Base-by-base conservation (phyloP, 2,888 invertebrate genomes). In the Acrobasis suavella region DNA sequence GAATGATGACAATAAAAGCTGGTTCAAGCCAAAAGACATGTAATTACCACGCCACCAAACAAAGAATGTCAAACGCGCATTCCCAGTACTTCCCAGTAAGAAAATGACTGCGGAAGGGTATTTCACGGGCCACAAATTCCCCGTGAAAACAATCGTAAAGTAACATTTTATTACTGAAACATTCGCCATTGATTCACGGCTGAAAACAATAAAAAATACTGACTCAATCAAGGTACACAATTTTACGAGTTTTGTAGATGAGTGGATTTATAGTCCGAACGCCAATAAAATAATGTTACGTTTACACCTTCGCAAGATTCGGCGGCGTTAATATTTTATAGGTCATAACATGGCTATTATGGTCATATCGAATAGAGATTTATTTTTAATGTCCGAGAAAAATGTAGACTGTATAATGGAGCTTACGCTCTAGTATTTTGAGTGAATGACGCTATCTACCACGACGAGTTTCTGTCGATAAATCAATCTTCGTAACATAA, bases 71-170 rank as follows among this genome's bases (percentile, higher is more conserved):
- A 62, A 55, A 38, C 46, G 55, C 55, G 55, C 37, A 50, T 49
- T 49, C 15, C 50, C 37, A 55, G 55, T 49, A 80, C 83, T 49
- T 49, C 15, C 50, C 37, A 55, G 55, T 49, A 80, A 83, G 85
- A 86, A 85, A 90, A 87, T 85, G 85, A 82, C 81, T 82, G 77
- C 67, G 81, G 84, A 82, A 82, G 80, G 83, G 78, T 78, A 86
- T 91, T 91, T 88, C 88, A 91, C 88, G 90, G 85, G 74, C 89
- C 89, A 92, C 91, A 92, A 91, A 91, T 82, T 90, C 82, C 78
- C 86, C 86, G 90, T 88, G 91, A 91, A 91, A 90, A 89, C 91
- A 91, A 90, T 90, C 91, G 88, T 92, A 92, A 91, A 90, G 85
- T 79, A 79, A 68, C 71, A 42, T 89, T 91, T 92, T 92, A 92